Conservation (phyloP, 2,888 invertebrate genomes). For the Caenorhabditis sp. region DNA sequence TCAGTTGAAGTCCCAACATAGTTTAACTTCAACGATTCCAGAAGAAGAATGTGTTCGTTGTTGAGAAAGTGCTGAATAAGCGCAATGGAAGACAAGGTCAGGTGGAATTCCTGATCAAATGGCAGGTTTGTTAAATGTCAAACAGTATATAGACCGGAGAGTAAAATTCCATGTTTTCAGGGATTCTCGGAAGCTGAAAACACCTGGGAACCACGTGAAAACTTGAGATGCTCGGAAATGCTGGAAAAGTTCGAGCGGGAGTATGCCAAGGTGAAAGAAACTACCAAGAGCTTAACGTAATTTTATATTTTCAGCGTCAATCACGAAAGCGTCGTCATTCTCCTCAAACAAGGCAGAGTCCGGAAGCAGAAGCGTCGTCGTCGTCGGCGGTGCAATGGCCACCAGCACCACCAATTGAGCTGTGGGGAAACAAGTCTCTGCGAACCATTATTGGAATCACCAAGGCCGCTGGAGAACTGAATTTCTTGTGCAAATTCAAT, state of each 20-base stretch:
- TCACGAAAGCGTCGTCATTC: constrained; percentile 12
- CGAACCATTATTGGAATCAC: constrained; percentile 4
- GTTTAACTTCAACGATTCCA: no score
- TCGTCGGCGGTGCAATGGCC: background rate
- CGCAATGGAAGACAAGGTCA: background rate
- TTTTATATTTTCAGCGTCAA: background rate
- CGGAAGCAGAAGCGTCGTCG: background rate
- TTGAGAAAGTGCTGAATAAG: constrained; percentile 23
- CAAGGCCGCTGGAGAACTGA: constrained; percentile 23
- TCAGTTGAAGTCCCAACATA: background rate
- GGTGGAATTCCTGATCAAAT: constrained; percentile 16
- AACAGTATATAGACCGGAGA: background rate
- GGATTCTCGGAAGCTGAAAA: constrained; percentile 17
- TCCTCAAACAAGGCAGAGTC: background rate
- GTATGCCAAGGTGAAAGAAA: background rate
- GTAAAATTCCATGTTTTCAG: constrained; percentile 18
- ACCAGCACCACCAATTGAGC: background rate
- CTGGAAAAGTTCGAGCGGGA: constrained; percentile 10
- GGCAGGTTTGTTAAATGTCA: constrained; percentile 7
- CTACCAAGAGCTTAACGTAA: background rate
- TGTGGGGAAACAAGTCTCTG: constrained; percentile 3
- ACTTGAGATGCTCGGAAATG: constrained; percentile 6
- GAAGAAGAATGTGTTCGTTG: constrained; percentile 16
- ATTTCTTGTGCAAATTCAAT: constrained; percentile 32
- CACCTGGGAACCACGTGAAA: constrained; percentile 20